Base-by-base conservation (phyloP, 2,888 invertebrate species). In the Orchesellides sinensis region DNA sequence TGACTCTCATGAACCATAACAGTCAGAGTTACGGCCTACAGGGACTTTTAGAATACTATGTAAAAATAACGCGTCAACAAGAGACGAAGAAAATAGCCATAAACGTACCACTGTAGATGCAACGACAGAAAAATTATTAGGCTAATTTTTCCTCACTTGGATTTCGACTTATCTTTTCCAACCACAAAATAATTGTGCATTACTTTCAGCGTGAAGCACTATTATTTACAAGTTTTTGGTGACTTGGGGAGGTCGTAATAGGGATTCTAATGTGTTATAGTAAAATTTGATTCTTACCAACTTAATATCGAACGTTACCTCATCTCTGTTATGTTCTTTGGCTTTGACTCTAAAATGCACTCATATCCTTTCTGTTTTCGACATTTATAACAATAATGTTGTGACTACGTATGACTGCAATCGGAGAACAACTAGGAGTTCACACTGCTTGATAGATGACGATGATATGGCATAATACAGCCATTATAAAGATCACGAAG, bases 401-500 rank as follows among this genome's bases (percentile, higher is more conserved):
- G 61, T 32, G 49, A 65, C 32, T 25, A 54, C 40, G 54, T 32
- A 25, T 63, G 32, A 19, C 49, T 61, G 63, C 2, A 8, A 73
- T 23, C 45, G 49, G 47, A 49, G 61, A 52, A 61, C 29, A 49
- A 63, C 21, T 25, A 47, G 65, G 66, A 52, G 49, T 17, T n/a
- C 63, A 66, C n/a, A n/a, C n/a, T n/a, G n/a, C 66, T 66, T 75
- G 52, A 75, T 66, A 75, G 75, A 75, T 75, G 65, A 75, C 25
- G 68, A 56, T 65, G 75, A 77, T 68, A 59, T 27, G 40, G 69
- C 61, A 61, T 59, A 61, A 45, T 40, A 56, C 40, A 56, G 52
- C 61, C 35, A 69, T 78, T 78, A 69, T n/a, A 40, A 40, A 40
- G 40, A n/a, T 40, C 40, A n/a, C 40, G 40, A n/a, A 63, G 73